A percentile compares a stretch with the other conserved stretches of the same genome.
Evolutionary conservation across 2,113 vertebrate species (phyloP).

Genomic region (Acinonyx jubatus): DNA sequence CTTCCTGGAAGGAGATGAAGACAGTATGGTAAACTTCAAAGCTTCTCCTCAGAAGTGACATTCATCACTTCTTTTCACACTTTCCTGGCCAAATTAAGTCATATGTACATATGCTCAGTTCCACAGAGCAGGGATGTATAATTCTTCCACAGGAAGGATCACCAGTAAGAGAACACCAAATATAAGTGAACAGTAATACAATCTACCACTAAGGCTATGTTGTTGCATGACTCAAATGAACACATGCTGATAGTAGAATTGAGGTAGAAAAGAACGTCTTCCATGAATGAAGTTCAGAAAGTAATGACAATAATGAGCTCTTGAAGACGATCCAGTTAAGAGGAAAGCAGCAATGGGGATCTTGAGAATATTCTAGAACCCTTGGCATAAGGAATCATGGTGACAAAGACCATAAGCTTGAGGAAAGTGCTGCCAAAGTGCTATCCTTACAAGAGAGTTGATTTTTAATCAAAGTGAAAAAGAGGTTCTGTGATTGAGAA

Average conservation of each 20-base stretch:
- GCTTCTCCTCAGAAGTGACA: not conserved
- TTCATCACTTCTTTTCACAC: not conserved
- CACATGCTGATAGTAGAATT: not conserved
- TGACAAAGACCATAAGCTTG: not conserved
- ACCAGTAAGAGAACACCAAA: not conserved
- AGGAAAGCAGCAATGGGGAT: not conserved
- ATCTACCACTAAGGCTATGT: not conserved
- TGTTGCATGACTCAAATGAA: not conserved
- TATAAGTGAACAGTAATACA: not conserved
- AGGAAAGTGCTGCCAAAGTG: not conserved
- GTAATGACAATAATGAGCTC: not conserved
- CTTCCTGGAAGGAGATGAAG: not conserved
- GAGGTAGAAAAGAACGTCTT: not conserved
- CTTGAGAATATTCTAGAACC: not conserved
- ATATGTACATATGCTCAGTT: not conserved
- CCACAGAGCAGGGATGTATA: not conserved
- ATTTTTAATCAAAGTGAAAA: not conserved
- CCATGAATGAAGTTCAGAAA: not conserved
- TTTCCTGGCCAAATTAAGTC: not conserved
- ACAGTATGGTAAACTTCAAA: not conserved
- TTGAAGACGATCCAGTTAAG: not conserved
- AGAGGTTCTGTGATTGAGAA: not conserved
- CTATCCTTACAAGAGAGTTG: not conserved
- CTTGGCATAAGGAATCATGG: not conserved
- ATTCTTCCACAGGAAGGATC: not conserved